phyloP scores from a whole-genome alignment of 2,797 vertebrate genomes.

The Pseudochirops corinnae region DNA sequence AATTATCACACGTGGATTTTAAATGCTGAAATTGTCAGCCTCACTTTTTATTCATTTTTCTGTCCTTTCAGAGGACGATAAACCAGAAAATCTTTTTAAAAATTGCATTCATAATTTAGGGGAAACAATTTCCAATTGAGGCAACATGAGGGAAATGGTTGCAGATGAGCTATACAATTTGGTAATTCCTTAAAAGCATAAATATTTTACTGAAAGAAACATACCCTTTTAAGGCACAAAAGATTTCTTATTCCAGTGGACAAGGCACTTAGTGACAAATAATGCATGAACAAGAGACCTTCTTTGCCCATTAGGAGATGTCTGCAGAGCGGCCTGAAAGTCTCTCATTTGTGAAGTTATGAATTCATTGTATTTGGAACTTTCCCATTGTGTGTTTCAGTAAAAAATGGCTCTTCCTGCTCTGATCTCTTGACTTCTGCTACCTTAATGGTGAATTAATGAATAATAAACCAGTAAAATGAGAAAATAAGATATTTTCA shows the following conservation, averaged over 20 bases:
- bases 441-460: conserved; percentile 54
- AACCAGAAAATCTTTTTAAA: conserved; percentile 78
- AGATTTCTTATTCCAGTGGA: conserved; percentile 78
- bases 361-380: conserved; percentile 57
- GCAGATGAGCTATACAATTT: conserved; percentile 73
- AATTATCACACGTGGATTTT: conserved; percentile 87
- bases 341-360: conserved; percentile 73
- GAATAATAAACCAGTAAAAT: conserved; percentile 29
- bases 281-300: conserved; percentile 76
- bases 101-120: conserved; percentile 82
- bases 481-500: conserved; percentile 16
- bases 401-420: conserved; percentile 44
- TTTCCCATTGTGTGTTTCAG: conserved; percentile 75
- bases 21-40: conserved; percentile 87
- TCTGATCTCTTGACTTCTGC: conserved; percentile 34
- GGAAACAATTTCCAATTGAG: conserved; percentile 83
- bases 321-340: conserved; percentile 72
- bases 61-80: conserved; percentile 83
- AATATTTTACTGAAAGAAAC: conserved; percentile 82
- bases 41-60: conserved; percentile 83
- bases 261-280: conserved; percentile 77
- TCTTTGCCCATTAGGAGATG: conserved; percentile 77
- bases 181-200: conserved; percentile 79
- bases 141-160: conserved; percentile 80
- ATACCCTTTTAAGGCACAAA: conserved; percentile 82